Evolutionary conservation across 2,113 vertebrate species (phyloP).

Genomic region (Triplophysa rosa): DNA sequence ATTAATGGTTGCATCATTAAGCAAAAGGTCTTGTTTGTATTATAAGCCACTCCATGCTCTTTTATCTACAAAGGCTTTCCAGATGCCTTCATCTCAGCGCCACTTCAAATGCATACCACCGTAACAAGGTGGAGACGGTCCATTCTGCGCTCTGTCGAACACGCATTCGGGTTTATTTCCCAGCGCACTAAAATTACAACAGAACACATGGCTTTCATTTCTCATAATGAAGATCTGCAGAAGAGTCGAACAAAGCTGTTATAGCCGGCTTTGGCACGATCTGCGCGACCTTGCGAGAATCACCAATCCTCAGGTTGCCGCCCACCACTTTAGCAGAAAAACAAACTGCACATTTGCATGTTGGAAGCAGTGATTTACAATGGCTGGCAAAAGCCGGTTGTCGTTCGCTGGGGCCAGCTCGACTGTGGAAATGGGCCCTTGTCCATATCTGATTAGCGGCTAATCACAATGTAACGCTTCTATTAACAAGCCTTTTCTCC

Average conservation of each 20-base stretch:
- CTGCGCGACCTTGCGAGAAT: constrained; percentile 41
- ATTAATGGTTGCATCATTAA: not conserved
- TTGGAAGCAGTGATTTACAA: constrained; percentile 25
- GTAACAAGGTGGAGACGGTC: constrained; percentile 47
- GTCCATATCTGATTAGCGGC: constrained; percentile 46
- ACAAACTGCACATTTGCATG: constrained; percentile 48
- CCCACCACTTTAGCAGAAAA: constrained; percentile 35
- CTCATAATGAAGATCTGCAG: constrained; percentile 20
- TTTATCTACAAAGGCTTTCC: constrained; percentile 30
- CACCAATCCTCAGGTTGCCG: not conserved
- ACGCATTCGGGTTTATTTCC: not conserved
- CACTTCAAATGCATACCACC: constrained; percentile 35
- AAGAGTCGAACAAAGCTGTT: constrained; percentile 14
- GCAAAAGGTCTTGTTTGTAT: constrained; percentile 36
- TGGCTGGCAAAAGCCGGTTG: constrained; percentile 2
- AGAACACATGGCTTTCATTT: constrained; percentile 32
- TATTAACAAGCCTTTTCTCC: constrained; percentile 21
- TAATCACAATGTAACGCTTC: constrained; percentile 39
- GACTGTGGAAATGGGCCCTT: constrained; percentile 9
- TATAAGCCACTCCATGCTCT: constrained; percentile 29
- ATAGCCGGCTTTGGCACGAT: constrained; percentile 2
- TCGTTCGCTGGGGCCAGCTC: not conserved
- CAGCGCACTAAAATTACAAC: constrained; percentile 11
- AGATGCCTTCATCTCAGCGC: constrained; percentile 23
- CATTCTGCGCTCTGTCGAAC: not conserved